Evolutionary conservation across 2,797 vertebrate species (phyloP), one percentile per base, ranked within the genome.

Genomic region (Spondyliosoma cantharus): DNA sequence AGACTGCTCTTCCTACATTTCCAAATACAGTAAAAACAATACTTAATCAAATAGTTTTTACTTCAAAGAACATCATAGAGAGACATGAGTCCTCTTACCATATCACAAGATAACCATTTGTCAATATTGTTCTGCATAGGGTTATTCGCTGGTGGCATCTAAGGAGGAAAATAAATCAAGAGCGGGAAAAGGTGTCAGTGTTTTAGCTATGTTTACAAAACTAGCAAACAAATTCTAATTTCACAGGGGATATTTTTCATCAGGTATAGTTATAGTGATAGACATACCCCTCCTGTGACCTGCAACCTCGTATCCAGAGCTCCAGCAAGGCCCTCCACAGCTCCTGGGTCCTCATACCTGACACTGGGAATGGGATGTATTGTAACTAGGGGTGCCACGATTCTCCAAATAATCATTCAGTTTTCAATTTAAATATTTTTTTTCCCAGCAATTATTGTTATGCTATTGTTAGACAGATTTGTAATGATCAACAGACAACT

Each of bases 271-370:
- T 17, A 15, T 1, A 20, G 57, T 62, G 11, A 67, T 69, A 11
- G 58, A 89, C 97, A 93, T 86, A 99, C 97, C 72, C 91, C 92
- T 91, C 95, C 96, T 0, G 97, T 97, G 93, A 95, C 98, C 89
- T 99, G 98, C 87, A 98, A 95, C 76, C 97, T 94, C 1, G 96
- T 96, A 75, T 97, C 98, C 74, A 99, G 93, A 32, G 98, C 98
- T 90, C 94, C 97, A 19, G 97, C 96, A 0, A 99, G 95, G 61
- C 98, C 96, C 16, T 97, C 97, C 70, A 97, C 95, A 17, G 97
- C 97, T 72, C 97, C 95, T 3, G 97, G 97, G 73, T 97, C 97
- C 91, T 99, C 97, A 3, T 99, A 99, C 71, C 95, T 95, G 32
- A 99, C 97, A 83, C 98, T 99, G 93, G 17, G 9, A 45, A 78